A percentile compares a stretch with the other conserved stretches of the same genome.
Conservation (phyloP, 2,113 vertebrate species). For the Plestiodon gilberti region DNA sequence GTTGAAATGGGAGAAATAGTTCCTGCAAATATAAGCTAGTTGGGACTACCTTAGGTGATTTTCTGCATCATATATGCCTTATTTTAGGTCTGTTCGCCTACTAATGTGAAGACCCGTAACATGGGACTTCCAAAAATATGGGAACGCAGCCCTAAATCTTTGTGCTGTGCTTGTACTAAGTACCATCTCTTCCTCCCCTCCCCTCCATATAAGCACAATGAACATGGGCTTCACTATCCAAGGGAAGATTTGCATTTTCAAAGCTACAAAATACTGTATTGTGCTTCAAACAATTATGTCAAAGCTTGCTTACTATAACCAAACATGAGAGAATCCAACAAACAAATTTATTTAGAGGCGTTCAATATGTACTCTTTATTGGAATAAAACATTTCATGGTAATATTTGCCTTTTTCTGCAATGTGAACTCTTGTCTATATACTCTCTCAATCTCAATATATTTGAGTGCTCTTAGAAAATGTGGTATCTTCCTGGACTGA, state of each 20-base stretch:
- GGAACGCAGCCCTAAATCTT: background rate
- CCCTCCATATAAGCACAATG: background rate
- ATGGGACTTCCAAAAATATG: background rate
- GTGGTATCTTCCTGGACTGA: background rate
- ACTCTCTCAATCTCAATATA: too few species aligned
- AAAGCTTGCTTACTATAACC: too few species aligned
- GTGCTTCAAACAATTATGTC: too few species aligned
- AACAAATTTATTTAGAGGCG: too few species aligned
- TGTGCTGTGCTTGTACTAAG: background rate
- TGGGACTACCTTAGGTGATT: background rate
- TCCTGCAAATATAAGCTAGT: background rate
- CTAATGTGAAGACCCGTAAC: background rate
- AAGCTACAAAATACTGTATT: background rate
- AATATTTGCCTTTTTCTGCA: too few species aligned
- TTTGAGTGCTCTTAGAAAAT: background rate
- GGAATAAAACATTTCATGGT: too few species aligned
- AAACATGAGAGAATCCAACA: too few species aligned
- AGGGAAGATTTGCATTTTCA: background rate
- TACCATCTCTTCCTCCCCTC: too few species aligned
- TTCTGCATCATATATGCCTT: background rate
- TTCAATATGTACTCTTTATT: too few species aligned
- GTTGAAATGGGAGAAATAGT: background rate
- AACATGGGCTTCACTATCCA: background rate
- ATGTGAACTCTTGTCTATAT: too few species aligned
- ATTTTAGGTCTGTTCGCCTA: background rate